Evolutionary conservation across 2,113 vertebrate genomes (phyloP).

Genomic region (Athene cunicularia): DNA sequence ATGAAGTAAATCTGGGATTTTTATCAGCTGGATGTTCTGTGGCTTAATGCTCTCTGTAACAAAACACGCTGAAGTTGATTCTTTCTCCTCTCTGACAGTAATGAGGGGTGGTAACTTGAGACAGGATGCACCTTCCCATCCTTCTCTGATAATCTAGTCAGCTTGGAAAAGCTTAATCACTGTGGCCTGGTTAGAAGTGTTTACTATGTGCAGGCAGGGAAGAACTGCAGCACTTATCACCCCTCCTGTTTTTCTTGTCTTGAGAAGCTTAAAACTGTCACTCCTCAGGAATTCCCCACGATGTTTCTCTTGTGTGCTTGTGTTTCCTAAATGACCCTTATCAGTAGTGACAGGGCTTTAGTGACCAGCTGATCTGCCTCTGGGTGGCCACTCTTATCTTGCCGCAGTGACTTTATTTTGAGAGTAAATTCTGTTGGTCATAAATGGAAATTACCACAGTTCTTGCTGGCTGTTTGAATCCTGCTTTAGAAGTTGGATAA

Average conservation of each 20-base stretch:
- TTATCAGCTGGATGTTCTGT: background rate
- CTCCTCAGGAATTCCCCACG: background rate
- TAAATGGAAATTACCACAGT: constrained; percentile 13
- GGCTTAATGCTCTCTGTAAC: background rate
- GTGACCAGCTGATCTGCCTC: background rate
- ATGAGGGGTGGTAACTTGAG: background rate
- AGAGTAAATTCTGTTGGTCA: background rate
- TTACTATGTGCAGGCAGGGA: background rate
- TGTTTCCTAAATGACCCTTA: background rate
- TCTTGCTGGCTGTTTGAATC: background rate
- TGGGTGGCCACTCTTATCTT: constrained; percentile 22
- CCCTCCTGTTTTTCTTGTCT: constrained; percentile 25
- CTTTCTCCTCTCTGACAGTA: background rate
- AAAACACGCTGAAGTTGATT: background rate
- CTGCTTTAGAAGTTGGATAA: background rate
- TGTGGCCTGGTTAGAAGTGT: background rate
- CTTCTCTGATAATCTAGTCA: background rate
- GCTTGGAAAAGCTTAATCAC: constrained; percentile 32
- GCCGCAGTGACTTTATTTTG: constrained; percentile 16
- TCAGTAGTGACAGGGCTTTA: background rate
- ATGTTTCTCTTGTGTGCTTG: background rate
- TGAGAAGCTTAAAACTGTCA: constrained; percentile 7
- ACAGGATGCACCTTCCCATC: constrained; percentile 25
- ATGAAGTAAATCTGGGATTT: background rate
- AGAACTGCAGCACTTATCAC: background rate